These are phyloP conservation scores for Drosophila pseudoobscura DNA, from an alignment of 1,140 invertebrate genomes.

Conservation along the genomic window DNA sequence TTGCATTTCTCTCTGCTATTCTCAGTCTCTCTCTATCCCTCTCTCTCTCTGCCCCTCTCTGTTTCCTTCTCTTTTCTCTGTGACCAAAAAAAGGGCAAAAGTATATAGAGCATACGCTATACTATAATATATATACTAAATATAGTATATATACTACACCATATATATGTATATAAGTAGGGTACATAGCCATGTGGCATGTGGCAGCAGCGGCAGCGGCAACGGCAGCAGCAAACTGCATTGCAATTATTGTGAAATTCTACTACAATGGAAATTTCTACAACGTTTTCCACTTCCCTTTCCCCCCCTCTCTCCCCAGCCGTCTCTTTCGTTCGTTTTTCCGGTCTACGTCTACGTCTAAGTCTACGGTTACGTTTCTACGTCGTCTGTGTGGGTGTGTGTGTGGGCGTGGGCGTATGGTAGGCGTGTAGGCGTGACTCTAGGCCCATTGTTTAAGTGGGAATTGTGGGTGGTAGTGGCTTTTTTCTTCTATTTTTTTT, in stretches of 20 bases:
- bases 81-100: constrained; percentile 64
- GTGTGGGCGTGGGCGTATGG: constrained; percentile 27
- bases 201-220: constrained; percentile 11
- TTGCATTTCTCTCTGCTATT: constrained; percentile 34
- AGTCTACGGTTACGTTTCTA: constrained; percentile 51
- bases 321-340: constrained; percentile 10
- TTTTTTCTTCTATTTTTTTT: constrained; percentile 13
- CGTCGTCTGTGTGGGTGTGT: constrained; percentile 32
- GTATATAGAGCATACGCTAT: constrained; percentile 71
- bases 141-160: constrained; percentile 14
- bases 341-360: constrained; percentile 34
- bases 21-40: constrained; percentile 5
- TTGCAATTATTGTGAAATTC: constrained; percentile 78
- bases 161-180: neutral
- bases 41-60: neutral
- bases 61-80: constrained; percentile 8
- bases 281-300: constrained; percentile 38
- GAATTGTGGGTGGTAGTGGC: constrained; percentile 25
- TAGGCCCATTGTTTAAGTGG: constrained; percentile 59
- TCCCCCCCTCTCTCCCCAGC: neutral
- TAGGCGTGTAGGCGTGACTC: constrained; percentile 47
- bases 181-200: constrained; percentile 14
- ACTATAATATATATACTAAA: constrained; percentile 52
- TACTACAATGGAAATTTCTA: constrained; percentile 72
- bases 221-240: constrained; percentile 46